Base-by-base conservation (phyloP, 2,113 vertebrate genomes). In the Asarcornis scutulata region DNA sequence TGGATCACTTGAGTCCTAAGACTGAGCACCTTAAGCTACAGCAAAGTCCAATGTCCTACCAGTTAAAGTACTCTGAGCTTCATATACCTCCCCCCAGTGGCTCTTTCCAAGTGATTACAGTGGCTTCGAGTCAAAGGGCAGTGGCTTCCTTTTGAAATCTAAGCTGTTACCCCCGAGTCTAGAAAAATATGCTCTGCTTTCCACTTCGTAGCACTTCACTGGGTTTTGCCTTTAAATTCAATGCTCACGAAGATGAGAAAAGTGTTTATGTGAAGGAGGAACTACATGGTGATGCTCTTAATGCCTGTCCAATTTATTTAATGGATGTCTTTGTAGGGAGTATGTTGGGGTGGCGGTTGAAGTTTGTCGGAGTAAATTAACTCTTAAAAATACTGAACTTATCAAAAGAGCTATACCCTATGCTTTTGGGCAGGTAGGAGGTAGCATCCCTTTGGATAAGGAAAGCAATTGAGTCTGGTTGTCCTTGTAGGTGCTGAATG, bases 311-410 rank as follows among this genome's bases (percentile, higher is more conserved):
- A 78, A 5, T 89, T 88, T 29, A 56, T 27, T 32, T 91, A 34
- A 46, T 22, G 67, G 52, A 32, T 7, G 15, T 10, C 60, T 62
- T 78, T 84, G 46, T 26, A 15, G 83, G 66, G 73, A 79, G 6
- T 53, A 22, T 82, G 73, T 32, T 60, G 72, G 64, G 42, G 9
- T 64, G 58, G 48, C 52, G 36, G 42, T 21, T n/a, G 13, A 29
- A 84, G 56, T 7, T 84, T 95, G 22, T n/a, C 66, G 90, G 53
- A 78, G 60, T 68, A 63, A 91, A 92, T 78, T 17, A 91, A 53
- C 6, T 13, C 50, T 46, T 46, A n/a, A 79, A 52, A 82, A 55
- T 46, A 46, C 29, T 88, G 10, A 17, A 63, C 38, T 59, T 72
- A 62, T 42, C 10, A 9, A 4, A 69, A 69, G 29, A 73, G 14